Base-by-base conservation (phyloP, 2,888 invertebrate genomes). In the Scaptomyza reducta region DNA sequence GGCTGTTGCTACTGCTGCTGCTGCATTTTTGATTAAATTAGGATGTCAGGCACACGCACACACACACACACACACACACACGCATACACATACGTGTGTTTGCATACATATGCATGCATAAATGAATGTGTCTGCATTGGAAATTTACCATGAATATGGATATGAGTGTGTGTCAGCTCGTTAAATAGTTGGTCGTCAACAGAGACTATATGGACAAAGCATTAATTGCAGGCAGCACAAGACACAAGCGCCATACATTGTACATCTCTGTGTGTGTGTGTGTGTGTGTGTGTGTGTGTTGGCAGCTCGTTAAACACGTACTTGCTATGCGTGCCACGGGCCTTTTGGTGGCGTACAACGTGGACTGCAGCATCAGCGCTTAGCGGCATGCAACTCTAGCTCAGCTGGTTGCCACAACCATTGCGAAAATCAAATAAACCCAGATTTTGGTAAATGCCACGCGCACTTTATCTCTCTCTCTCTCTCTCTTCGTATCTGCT, bases 221-320 rank as follows among this genome's bases (percentile, higher is more conserved):
- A 75, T 72, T 70, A 72, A 70, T 63, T 70, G 56, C 63, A 63
- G 40, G 27, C 44, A 29, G 16, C 25, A 18, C 18, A 50, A 42
- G 29, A 11, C 25, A 11, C 25, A 31, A 27, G 47, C 18, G 10
- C 1, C 55, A 35, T 60, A 29, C 29, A 46, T 16, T 11, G 38
- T 38, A 9, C 3, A 9, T 9, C 9, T 9, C 16, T 16, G 14
- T 9, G 16, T 9, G 38, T 16, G 14, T 38, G 35, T 38, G 6
- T 38, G 38, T 14, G 2, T 38, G 38, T 14, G 16, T 14, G 38
- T 38, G 3, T 38, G 35, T 38, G 6, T 71, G 76, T 67, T 61
- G 3, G 71, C 61, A 71, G 63, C 56, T 71, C 51, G 44, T 45
- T 45, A 41, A 41, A 22, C 31, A 38, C 31, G 63, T 18, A 49